Base-by-base conservation (phyloP, 92 coral and sea anemone genomes). In the Pocillopora meandrina region DNA sequence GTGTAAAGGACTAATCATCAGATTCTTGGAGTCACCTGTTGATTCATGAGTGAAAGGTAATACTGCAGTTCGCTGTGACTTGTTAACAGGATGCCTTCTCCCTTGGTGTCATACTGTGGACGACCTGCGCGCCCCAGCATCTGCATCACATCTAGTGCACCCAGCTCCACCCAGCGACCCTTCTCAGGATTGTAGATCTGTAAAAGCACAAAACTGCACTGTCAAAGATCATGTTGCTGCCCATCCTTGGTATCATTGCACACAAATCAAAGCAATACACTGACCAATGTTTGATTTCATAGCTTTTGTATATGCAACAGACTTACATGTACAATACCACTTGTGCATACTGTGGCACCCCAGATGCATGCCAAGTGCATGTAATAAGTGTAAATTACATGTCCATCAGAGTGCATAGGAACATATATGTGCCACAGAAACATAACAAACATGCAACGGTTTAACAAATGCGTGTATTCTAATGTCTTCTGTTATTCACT, bases 61-160 rank as follows among this genome's bases (percentile, higher is more conserved):
- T 96, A 96, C 85, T 96, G 99, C 63, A 96, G 91, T 82, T 96
- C 99, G 79, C 96, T 80, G 78, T 96, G 99, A 62, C 98, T 92
- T 15, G 99, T 96, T 66, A 96, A 92, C 69, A 96, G 88, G 65
- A 96, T 96, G 42, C 99, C 99, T 71, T 96, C 99, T 18, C 99
- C 99, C 82, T 96, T 96, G 1, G 97, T 90, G 72, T 96, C 99
- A 79, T 96, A 96, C 75, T 96, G 99, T 16, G 99, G 99, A 15
- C 99, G 95, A 18, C 99, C 99, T 16, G 99, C 99, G 72, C 99
- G 98, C 0, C 99, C 99, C 88, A 96, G 78, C 99, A 96, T 96
- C 92, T 96, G 99, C 68, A 96, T 90, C 23, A 96, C 98, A 56
- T 96, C 99, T 57, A 96, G 80, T 19, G 99, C 99, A 69, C 99